Conservation (phyloP, 2,888 invertebrate genomes). For the Aphodius sticticus region DNA sequence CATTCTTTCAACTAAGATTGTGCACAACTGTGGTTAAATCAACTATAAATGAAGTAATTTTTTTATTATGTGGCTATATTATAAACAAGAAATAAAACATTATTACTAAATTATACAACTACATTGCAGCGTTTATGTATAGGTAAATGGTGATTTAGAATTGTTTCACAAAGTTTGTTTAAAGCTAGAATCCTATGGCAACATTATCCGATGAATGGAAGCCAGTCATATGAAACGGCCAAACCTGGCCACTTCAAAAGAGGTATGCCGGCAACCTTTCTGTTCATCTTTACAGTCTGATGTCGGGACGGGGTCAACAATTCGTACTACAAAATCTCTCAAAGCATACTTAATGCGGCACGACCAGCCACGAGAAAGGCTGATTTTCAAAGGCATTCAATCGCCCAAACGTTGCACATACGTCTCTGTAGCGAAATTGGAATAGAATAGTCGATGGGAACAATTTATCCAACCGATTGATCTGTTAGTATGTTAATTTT, state of each 20-base stretch:
- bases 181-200: not conserved
- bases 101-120: no score
- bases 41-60: no score
- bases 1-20: no score
- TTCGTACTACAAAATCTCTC: not conserved
- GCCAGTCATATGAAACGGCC: not conserved
- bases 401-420: not conserved
- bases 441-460: not conserved
- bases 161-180: not conserved
- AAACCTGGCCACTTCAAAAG: not conserved
- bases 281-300: not conserved
- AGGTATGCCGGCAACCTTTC: not conserved
- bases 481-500: not conserved
- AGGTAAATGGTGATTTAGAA: not conserved
- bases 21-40: no score
- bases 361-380: not conserved
- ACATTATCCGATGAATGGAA: not conserved
- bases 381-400: conserved; percentile 4
- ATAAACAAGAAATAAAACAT: no score
- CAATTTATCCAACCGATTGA: no score
- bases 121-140: not conserved
- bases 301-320: not conserved
- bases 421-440: not conserved
- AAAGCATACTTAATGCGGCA: not conserved
- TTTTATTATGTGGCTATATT: not conserved